Evolutionary conservation across 2,113 vertebrate species (phyloP).

Genomic region (Piprites chloris): DNA sequence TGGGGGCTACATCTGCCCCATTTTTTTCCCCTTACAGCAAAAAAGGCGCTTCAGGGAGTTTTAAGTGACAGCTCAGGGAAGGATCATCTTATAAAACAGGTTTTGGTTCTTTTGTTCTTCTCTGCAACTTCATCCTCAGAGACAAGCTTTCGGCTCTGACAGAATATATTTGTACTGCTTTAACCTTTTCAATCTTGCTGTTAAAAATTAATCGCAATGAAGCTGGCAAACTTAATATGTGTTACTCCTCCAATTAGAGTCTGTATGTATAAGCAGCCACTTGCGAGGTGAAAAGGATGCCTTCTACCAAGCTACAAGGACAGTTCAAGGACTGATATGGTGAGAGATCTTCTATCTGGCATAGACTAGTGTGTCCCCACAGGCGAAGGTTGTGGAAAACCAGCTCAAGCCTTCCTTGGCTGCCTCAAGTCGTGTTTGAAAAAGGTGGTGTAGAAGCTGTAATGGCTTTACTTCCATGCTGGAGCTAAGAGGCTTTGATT

Average conservation of each 20-base stretch:
- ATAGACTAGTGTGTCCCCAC: background rate
- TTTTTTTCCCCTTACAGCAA: background rate
- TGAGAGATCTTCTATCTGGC: background rate
- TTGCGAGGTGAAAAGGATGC: background rate
- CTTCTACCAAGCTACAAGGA: constrained; percentile 15
- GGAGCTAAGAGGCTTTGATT: background rate
- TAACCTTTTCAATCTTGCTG: constrained; percentile 14
- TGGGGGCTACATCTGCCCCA: background rate
- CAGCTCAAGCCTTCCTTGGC: background rate
- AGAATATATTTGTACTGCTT: background rate
- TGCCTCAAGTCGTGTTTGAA: background rate
- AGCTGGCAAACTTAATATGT: background rate
- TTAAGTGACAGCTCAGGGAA: background rate
- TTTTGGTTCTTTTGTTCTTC: background rate
- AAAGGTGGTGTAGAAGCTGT: background rate
- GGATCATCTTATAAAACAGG: background rate
- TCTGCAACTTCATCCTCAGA: background rate
- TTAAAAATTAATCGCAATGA: constrained; percentile 15
- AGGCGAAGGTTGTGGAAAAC: background rate
- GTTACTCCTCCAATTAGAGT: background rate
- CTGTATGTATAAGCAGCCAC: background rate
- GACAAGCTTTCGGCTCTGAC: background rate
- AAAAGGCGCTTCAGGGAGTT: background rate
- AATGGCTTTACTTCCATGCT: background rate
- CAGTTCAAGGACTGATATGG: background rate